Evolutionary conservation across 2,113 vertebrate genomes (phyloP).

Genomic region (Rhombomys opimus): DNA sequence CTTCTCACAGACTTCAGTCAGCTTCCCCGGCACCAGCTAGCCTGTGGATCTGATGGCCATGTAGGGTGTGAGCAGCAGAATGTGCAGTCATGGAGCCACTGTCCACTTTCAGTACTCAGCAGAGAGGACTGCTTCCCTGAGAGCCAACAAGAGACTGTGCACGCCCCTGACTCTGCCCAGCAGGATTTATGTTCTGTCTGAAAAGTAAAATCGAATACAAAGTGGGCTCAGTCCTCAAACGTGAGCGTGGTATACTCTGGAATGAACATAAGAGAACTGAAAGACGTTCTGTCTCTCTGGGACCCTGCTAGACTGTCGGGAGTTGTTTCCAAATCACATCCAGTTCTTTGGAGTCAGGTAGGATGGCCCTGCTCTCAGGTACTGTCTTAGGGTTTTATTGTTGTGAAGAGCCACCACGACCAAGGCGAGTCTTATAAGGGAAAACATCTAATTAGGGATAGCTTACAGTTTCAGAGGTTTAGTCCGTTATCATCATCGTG

Average conservation of each 20-base stretch:
- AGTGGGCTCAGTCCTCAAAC: neutral
- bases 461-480: no score
- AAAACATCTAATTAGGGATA: no score
- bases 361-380: neutral
- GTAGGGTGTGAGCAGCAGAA: neutral
- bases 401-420: no score
- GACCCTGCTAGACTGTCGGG: neutral
- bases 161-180: neutral
- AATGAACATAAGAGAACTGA: neutral
- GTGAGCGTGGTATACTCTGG: neutral
- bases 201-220: neutral
- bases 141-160: neutral
- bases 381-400: no score
- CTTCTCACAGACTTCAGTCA: neutral
- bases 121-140: neutral
- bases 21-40: neutral
- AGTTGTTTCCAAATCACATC: conserved; percentile 34
- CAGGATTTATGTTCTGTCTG: neutral
- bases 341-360: neutral
- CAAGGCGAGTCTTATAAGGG: no score
- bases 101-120: neutral
- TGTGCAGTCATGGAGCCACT: neutral
- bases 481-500: no score
- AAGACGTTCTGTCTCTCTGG: neutral
- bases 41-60: neutral